Percentiles rank a stretch among this genome's conserved stretches.
phyloP scores from a whole-genome alignment of 2,888 invertebrate species.

The Agrypnus murinus region DNA sequence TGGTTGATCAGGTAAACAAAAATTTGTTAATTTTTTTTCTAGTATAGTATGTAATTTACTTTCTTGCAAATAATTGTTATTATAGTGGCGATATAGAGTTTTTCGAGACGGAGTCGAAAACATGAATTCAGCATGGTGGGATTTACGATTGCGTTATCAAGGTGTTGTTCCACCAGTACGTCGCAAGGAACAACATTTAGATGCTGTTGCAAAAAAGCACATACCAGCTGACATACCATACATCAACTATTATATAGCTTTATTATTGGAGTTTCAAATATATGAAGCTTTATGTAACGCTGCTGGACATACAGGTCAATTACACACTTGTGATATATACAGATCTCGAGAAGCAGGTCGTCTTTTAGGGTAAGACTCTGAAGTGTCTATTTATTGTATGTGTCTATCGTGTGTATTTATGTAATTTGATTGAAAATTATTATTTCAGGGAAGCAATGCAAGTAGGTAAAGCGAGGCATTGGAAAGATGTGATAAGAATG shows the following conservation, averaged over 20 bases:
- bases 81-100: constrained; percentile 86
- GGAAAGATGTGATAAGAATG: constrained; percentile 82
- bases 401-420: not conserved
- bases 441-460: constrained; percentile 79
- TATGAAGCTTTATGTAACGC: constrained; percentile 85
- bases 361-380: constrained; percentile 77
- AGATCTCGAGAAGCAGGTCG: constrained; percentile 86
- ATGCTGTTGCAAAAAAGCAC: constrained; percentile 89
- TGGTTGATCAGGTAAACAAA: constrained; percentile 87
- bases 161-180: constrained; percentile 83
- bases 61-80: not conserved
- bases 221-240: constrained; percentile 83
- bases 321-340: constrained; percentile 89
- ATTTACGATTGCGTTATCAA: constrained; percentile 81
- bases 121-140: constrained; percentile 83
- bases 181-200: constrained; percentile 84
- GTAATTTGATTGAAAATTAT: not conserved
- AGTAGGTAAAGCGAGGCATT: constrained; percentile 78
- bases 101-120: constrained; percentile 81
- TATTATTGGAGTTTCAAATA: constrained; percentile 89
- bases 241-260: constrained; percentile 87
- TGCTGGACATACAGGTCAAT: constrained; percentile 81
- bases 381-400: not conserved
- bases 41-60: not conserved
- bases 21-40: constrained; percentile 25